Conservation (phyloP, 2,797 vertebrate genomes). For the Scolopax bukidnonensis region DNA sequence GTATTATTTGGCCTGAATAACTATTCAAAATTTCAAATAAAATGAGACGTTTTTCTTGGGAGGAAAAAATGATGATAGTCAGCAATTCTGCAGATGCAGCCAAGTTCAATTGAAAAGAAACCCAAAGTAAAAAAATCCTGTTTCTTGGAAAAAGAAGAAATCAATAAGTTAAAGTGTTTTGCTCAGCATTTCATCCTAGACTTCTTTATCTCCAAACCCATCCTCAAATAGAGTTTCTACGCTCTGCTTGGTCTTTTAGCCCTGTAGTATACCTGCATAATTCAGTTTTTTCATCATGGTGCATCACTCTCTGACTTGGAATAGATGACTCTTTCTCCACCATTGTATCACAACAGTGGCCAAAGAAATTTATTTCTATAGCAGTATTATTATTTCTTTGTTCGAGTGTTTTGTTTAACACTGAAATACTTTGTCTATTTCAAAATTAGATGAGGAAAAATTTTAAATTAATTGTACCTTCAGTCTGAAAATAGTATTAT, state of each 20-base stretch:
- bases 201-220: background rate
- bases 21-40: background rate
- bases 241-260: background rate
- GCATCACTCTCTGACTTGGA: background rate
- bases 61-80: background rate
- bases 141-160: background rate
- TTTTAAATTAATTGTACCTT: background rate
- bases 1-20: background rate
- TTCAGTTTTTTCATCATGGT: background rate
- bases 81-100: background rate
- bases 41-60: background rate
- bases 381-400: background rate
- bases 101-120: background rate
- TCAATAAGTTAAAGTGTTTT: background rate
- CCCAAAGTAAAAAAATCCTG: background rate
- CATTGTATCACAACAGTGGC: background rate
- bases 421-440: background rate
- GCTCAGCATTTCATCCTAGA: background rate
- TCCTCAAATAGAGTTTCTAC: background rate
- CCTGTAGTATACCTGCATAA: background rate
- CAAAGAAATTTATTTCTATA: background rate
- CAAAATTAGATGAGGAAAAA: background rate
- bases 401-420: background rate
- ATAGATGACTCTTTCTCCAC: background rate
- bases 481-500: background rate